Conservation (phyloP, 2,888 invertebrate species). For the Escarpia spicata region DNA sequence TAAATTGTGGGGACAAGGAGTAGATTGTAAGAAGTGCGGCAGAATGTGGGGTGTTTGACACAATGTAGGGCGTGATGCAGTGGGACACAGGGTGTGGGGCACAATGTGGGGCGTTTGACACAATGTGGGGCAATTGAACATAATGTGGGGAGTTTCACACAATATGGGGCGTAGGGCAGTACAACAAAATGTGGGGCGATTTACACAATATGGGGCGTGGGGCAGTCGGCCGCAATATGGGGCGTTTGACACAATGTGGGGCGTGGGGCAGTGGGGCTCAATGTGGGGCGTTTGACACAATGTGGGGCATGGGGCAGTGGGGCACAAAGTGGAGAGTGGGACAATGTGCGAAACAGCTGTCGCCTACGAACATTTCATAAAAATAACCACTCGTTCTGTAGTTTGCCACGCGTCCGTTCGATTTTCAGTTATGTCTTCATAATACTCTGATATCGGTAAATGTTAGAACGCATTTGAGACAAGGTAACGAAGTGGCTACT, state of each 20-base stretch:
- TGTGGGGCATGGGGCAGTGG: not conserved
- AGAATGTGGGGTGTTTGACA: not conserved
- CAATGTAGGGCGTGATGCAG: not conserved
- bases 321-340: not conserved
- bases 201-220: not conserved
- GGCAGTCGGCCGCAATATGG: not conserved
- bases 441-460: not conserved
- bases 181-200: no score
- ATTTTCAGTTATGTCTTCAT: not conserved
- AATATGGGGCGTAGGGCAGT: not conserved
- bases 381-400: not conserved
- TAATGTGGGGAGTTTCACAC: no score
- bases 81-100: not conserved
- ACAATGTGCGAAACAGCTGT: not conserved
- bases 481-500: not conserved
- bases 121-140: no score
- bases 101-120: not conserved
- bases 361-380: not conserved
- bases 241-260: not conserved
- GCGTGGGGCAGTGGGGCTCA: not conserved
- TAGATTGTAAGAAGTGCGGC: not conserved
- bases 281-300: not conserved
- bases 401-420: not conserved
- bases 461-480: not conserved
- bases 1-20: not conserved